Percentiles rank a stretch among this genome's conserved stretches.
Conservation (phyloP, 1,140 invertebrate genomes). For the Ostrea denselamellosa region DNA sequence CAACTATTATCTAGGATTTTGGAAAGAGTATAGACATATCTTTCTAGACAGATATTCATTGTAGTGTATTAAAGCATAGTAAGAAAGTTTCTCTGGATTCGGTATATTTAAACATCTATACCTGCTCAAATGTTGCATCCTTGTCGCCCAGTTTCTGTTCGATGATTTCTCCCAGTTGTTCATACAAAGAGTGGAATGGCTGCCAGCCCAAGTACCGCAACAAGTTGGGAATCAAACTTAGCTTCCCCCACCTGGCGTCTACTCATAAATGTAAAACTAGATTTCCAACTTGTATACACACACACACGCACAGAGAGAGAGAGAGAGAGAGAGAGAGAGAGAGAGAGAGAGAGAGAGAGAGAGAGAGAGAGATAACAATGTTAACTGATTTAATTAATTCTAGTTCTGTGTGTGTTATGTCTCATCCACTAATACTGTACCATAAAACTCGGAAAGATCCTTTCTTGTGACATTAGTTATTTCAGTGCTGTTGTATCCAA, state of each 20-base stretch:
- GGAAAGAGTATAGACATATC: too few relatives aligned
- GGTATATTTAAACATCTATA: background rate
- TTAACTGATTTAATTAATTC: too few relatives aligned
- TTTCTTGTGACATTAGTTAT: background rate
- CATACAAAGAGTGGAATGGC: background rate
- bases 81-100: too few relatives aligned
- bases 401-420: too few relatives aligned
- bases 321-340: background rate
- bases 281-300: too few relatives aligned
- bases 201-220: background rate
- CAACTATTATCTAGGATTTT: too few relatives aligned
- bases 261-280: background rate
- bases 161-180: background rate
- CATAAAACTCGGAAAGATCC: background rate
- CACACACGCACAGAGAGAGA: too few relatives aligned
- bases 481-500: constrained; percentile 51
- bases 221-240: background rate
- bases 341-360: background rate
- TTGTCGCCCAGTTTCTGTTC: constrained; percentile 15
- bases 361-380: too few relatives aligned
- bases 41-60: too few relatives aligned
- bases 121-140: background rate
- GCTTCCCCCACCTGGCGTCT: background rate
- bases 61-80: too few relatives aligned
- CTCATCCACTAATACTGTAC: background rate